These are phyloP conservation scores for Harpagifer antarcticus DNA, from an alignment of 2,797 vertebrate genomes.

Conservation along the genomic window DNA sequence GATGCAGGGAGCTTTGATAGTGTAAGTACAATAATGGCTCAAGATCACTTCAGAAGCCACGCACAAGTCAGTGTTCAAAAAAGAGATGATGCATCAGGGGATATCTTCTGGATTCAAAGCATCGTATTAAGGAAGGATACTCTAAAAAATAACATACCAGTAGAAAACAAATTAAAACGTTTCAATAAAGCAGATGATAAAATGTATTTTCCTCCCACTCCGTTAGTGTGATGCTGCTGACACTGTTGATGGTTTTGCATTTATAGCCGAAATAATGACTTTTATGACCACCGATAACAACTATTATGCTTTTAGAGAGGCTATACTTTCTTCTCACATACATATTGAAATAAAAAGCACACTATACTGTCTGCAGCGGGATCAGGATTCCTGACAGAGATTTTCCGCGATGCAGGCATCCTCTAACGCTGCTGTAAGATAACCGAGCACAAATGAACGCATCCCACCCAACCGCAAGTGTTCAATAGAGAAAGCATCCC, in stretches of 20 bases:
- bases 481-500: neutral
- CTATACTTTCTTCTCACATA: neutral
- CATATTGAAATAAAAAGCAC: conserved; percentile 15
- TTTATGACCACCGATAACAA: neutral
- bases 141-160: conserved; percentile 8
- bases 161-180: neutral
- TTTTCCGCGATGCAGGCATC: conserved; percentile 63
- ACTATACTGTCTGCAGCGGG: conserved; percentile 36
- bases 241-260: conserved; percentile 12
- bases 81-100: conserved; percentile 19
- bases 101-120: conserved; percentile 4
- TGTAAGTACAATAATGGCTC: conserved; percentile 39
- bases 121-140: neutral
- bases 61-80: conserved; percentile 8
- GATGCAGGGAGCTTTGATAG: conserved; percentile 29
- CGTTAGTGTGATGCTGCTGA: conserved; percentile 13
- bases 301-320: neutral
- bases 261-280: conserved; percentile 13
- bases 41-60: conserved; percentile 37
- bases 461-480: conserved; percentile 59
- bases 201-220: neutral
- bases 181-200: conserved; percentile 7
- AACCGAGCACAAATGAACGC: conserved; percentile 41
- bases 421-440: conserved; percentile 56
- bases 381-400: conserved; percentile 44